A percentile compares a stretch with the other conserved stretches of the same genome.
phyloP scores from a whole-genome alignment of 2,113 vertebrate genomes.

The Tachysurus fulvidraco region DNA sequence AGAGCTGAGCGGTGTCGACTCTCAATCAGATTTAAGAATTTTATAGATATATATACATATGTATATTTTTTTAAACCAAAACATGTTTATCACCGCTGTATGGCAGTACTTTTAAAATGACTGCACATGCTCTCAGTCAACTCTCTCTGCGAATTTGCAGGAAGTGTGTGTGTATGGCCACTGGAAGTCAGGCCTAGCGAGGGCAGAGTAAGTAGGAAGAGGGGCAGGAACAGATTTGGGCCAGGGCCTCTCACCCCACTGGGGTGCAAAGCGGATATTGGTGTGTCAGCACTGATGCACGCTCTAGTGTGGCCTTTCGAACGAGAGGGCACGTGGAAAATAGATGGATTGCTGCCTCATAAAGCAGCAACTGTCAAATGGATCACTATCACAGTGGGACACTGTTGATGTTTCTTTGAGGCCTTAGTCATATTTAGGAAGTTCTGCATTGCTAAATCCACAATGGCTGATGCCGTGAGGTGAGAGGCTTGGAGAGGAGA shows the following conservation, averaged over 20 bases:
- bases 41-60: not conserved
- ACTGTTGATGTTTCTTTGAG: slow-evolving; percentile 32
- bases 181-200: slow-evolving; percentile 65
- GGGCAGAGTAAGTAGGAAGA: slow-evolving; percentile 62
- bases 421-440: slow-evolving; percentile 28
- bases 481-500: not conserved
- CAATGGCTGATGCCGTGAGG: slow-evolving; percentile 1
- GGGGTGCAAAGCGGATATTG: slow-evolving; percentile 72
- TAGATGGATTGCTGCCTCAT: slow-evolving; percentile 46
- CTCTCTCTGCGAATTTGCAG: slow-evolving; percentile 62
- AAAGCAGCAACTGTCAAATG: slow-evolving; percentile 37
- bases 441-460: slow-evolving; percentile 24
- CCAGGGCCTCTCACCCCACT: slow-evolving; percentile 63
- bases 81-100: slow-evolving; percentile 11
- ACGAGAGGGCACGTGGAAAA: slow-evolving; percentile 41
- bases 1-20: not conserved
- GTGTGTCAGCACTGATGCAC: slow-evolving; percentile 58
- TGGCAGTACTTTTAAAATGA: not conserved
- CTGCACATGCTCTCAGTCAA: slow-evolving; percentile 38
- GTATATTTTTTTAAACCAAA: not conserved
- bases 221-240: slow-evolving; percentile 65
- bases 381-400: slow-evolving; percentile 18
- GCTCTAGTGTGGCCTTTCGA: slow-evolving; percentile 44
- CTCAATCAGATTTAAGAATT: not conserved
- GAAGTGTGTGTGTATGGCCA: slow-evolving; percentile 69